Evolutionary conservation across 2,113 vertebrate species (phyloP).

Genomic region (Myrmecophaga tridactyla): DNA sequence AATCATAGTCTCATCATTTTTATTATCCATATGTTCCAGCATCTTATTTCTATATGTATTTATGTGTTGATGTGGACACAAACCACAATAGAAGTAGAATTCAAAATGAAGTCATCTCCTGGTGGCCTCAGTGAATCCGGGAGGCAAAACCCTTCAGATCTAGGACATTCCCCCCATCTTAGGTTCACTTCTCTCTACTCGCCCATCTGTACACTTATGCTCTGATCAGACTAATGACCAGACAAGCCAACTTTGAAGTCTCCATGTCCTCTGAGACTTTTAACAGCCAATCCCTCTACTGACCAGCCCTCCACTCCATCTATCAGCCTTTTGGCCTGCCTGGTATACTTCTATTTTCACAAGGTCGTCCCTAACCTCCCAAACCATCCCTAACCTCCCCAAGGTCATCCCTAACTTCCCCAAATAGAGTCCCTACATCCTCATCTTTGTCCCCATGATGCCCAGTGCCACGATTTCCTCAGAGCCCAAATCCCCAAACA

Average conservation of each 20-base stretch:
- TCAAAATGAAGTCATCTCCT: neutral
- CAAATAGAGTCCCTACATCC: neutral
- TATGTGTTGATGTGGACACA: neutral
- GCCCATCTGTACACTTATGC: neutral
- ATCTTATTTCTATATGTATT: neutral
- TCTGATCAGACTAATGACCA: neutral
- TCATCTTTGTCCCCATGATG: neutral
- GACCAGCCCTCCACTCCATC: neutral
- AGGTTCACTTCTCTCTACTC: neutral
- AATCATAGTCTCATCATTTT: neutral
- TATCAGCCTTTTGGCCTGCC: too few species aligned
- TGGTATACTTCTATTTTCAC: neutral
- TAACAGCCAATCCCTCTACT: neutral
- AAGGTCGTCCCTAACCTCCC: neutral
- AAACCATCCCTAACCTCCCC: too few species aligned
- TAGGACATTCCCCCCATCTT: neutral
- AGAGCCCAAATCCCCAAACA: neutral
- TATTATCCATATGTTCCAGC: neutral
- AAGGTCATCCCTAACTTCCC: neutral
- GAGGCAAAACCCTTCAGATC: neutral
- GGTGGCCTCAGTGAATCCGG: neutral
- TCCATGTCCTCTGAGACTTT: neutral
- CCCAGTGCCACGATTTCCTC: neutral
- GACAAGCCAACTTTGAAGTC: too few species aligned
- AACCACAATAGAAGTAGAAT: neutral